Evolutionary conservation across 1,140 invertebrate species (phyloP).

Genomic region (Orius insidiosus): DNA sequence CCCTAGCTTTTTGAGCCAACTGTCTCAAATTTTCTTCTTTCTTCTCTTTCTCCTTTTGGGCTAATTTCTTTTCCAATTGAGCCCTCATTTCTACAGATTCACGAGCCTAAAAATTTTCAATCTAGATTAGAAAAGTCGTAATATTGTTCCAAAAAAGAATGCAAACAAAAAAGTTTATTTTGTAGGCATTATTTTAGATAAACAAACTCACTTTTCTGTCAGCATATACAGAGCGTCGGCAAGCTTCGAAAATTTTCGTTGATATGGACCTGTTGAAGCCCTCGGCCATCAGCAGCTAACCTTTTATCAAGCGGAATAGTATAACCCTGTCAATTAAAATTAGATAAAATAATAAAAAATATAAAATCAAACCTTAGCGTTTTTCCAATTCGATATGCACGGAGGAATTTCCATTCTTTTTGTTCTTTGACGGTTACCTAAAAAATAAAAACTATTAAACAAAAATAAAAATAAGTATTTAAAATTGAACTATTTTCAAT

Average conservation of each 20-base stretch:
- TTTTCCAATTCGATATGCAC: conserved; percentile 99
- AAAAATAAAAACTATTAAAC: conserved; percentile 12
- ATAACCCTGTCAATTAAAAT: conserved; percentile 48
- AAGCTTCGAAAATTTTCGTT: conserved; percentile 97
- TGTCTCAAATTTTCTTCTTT: conserved; percentile 89
- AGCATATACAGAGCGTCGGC: conserved; percentile 96
- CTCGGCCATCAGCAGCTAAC: conserved; percentile 91
- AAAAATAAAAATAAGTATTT: conserved; percentile 8
- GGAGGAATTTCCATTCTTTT: conserved; percentile 99
- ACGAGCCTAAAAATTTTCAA: conserved; percentile 37
- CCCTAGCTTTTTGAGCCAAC: conserved; percentile 87
- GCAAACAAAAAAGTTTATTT: not conserved
- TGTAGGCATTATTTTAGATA: not conserved
- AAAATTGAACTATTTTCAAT: not conserved
- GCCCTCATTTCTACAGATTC: conserved; percentile 93
- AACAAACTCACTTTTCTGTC: conserved; percentile 59
- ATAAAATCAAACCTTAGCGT: conserved; percentile 58
- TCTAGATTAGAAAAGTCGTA: not conserved
- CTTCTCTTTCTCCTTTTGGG: conserved; percentile 96
- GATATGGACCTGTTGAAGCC: conserved; percentile 91
- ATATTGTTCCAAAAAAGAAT: not conserved
- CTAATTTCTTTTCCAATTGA: conserved; percentile 88
- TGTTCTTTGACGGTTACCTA: conserved; percentile 90
- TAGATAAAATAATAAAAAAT: conserved; percentile 2
- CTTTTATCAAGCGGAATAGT: conserved; percentile 97